Conservation (phyloP, 2,888 invertebrate species). For the Melinopterus prodromus region DNA sequence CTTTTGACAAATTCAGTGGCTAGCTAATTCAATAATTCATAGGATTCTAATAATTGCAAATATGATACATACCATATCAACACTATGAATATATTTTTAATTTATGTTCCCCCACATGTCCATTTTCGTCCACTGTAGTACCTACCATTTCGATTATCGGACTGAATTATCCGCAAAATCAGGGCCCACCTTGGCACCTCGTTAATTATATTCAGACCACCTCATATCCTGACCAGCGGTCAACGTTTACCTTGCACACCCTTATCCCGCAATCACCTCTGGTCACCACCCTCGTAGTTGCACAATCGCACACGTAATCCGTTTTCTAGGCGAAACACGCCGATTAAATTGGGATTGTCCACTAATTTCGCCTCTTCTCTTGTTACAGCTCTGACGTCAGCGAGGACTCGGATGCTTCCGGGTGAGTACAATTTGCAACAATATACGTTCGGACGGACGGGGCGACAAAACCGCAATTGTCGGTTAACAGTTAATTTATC, state of each 20-base stretch:
- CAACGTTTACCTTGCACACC: not conserved
- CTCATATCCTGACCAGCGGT: conserved; percentile 39
- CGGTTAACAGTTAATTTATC: not conserved
- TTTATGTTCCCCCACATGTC: too few relatives aligned
- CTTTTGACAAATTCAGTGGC: too few relatives aligned
- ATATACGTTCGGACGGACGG: conserved; percentile 18
- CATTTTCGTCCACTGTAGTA: too few relatives aligned
- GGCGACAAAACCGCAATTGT: conserved; percentile 5
- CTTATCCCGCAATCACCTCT: conserved; percentile 7
- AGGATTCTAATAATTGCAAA: too few relatives aligned
- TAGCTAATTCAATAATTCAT: too few relatives aligned
- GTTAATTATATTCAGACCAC: conserved; percentile 23
- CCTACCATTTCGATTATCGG: too few relatives aligned
- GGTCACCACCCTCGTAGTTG: conserved; percentile 34
- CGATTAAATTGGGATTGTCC: conserved; percentile 49
- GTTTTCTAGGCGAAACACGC: conserved; percentile 24
- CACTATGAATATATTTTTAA: too few relatives aligned
- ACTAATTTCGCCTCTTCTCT: conserved; percentile 46
- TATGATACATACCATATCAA: too few relatives aligned
- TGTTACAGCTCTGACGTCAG: conserved; percentile 54
- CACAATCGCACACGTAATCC: conserved; percentile 40
- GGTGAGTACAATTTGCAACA: conserved; percentile 47
- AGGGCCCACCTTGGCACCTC: not conserved
- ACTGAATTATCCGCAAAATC: too few relatives aligned
- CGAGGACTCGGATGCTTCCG: conserved; percentile 48